phyloP scores from a whole-genome alignment of 2,888 invertebrate species.

The Drosophila nigritarsus region DNA sequence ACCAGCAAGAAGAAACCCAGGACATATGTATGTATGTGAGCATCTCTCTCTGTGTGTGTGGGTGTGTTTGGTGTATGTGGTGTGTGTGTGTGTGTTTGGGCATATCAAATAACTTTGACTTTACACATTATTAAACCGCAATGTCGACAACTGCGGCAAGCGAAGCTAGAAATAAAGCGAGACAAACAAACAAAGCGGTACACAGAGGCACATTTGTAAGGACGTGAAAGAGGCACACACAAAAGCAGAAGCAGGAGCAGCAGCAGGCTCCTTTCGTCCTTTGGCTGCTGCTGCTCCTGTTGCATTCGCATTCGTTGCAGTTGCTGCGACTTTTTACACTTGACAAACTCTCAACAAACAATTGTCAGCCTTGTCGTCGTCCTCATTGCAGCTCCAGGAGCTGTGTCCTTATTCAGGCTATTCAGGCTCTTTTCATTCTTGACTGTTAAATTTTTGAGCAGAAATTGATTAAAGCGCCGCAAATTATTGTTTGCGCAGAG shows the following conservation, averaged over 20 bases:
- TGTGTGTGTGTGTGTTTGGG: conserved; percentile 54
- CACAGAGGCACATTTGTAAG: not conserved
- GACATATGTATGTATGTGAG: conserved; percentile 27
- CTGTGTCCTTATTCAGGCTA: conserved; percentile 21
- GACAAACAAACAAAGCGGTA: conserved; percentile 61
- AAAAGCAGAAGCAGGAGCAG: not conserved
- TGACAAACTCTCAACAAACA: conserved; percentile 78
- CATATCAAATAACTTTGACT: conserved; percentile 82
- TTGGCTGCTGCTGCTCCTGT: conserved; percentile 60
- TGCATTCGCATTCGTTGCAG: conserved; percentile 61
- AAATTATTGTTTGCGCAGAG: conserved; percentile 66
- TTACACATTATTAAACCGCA: conserved; percentile 83
- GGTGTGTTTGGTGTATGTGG: conserved; percentile 14
- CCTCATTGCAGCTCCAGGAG: conserved; percentile 21
- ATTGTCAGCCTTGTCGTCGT: conserved; percentile 73
- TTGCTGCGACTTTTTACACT: conserved; percentile 63
- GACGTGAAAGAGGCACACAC: not conserved
- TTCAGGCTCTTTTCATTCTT: conserved; percentile 34
- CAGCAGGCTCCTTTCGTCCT: no score
- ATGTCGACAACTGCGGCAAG: conserved; percentile 58
- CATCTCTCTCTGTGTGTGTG: conserved; percentile 9
- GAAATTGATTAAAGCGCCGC: conserved; percentile 73
- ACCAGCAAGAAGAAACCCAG: conserved; percentile 37
- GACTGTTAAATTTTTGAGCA: conserved; percentile 74
- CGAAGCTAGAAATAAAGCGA: conserved; percentile 61